phyloP scores from a whole-genome alignment of 23 tunicate species.

The Oikopleura dioica region DNA sequence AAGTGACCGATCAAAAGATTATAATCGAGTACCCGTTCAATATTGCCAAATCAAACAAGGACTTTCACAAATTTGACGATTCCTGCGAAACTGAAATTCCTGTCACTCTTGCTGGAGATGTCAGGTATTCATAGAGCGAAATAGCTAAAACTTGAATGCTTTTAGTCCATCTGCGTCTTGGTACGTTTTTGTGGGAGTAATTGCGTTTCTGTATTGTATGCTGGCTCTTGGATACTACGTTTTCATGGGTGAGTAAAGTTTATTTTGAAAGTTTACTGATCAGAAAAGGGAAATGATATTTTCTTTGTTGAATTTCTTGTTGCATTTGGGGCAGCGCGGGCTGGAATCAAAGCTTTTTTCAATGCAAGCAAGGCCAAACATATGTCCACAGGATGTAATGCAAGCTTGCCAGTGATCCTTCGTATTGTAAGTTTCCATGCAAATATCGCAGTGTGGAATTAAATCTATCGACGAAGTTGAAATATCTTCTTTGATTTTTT shows the following conservation, averaged over 20 bases:
- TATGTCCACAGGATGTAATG: too few species aligned
- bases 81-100: background rate
- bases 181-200: conserved; percentile 81
- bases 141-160: conserved; percentile 2
- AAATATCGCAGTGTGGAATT: too few species aligned
- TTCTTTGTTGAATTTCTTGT: too few species aligned
- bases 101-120: background rate
- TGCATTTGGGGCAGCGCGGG: conserved; percentile 39
- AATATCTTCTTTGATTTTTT: background rate
- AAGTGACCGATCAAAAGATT: background rate
- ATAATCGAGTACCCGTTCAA: background rate
- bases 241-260: background rate
- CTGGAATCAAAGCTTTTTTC: too few species aligned
- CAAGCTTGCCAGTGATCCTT: too few species aligned
- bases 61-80: background rate
- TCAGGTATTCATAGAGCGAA: background rate
- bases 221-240: conserved; percentile 48
- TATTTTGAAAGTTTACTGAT: too few species aligned
- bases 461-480: background rate
- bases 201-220: conserved; percentile 44
- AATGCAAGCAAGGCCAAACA: too few species aligned
- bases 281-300: too few species aligned
- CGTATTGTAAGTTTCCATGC: too few species aligned
- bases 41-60: background rate
- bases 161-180: conserved; percentile 82